These are phyloP conservation scores for Sitta europaea DNA, from an alignment of 2,113 vertebrate genomes.

Conservation along the genomic window DNA sequence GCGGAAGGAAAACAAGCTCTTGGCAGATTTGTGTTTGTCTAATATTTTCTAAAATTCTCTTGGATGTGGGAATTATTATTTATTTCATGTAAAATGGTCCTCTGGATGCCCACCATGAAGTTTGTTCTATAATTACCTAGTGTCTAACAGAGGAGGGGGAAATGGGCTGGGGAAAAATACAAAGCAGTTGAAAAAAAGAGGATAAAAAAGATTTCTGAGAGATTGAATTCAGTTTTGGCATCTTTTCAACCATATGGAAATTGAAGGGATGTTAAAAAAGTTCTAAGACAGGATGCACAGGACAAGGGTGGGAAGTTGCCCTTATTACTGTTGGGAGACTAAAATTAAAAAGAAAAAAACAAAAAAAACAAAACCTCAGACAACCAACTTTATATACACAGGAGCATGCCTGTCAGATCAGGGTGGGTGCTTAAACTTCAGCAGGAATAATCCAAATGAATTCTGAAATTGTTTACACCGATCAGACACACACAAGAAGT, in stretches of 20 bases:
- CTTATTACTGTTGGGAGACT: neutral
- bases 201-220: constrained; percentile 43
- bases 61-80: neutral
- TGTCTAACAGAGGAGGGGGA: neutral
- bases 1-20: neutral
- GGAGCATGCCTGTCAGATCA: neutral
- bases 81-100: neutral
- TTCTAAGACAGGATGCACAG: neutral
- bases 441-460: neutral
- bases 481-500: neutral
- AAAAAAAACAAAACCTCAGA: rapidly evolving
- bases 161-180: neutral
- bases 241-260: constrained; percentile 53
- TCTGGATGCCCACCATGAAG: neutral
- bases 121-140: constrained; percentile 12
- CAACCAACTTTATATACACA: neutral
- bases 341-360: neutral
- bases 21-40: neutral
- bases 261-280: constrained; percentile 27
- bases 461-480: neutral
- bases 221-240: constrained; percentile 23
- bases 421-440: neutral
- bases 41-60: neutral
- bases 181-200: constrained; percentile 51
- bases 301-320: constrained; percentile 7